Conservation (phyloP, 2,113 vertebrate genomes). For the Rynchops niger region DNA sequence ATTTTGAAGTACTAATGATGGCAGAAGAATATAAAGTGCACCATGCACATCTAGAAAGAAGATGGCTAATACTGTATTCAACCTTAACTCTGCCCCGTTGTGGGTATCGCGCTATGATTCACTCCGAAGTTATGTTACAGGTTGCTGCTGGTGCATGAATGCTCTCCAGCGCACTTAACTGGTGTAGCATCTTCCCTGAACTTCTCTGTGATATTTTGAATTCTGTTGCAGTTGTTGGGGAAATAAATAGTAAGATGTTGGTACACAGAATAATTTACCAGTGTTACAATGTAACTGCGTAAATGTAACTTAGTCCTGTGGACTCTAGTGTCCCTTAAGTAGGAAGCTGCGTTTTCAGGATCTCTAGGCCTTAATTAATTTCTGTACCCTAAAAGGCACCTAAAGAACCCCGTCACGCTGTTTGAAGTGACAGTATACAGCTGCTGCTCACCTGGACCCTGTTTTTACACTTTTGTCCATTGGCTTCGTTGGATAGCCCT, state of each 20-base stretch:
- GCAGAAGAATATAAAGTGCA: background rate
- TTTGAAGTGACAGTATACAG: background rate
- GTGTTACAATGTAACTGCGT: background rate
- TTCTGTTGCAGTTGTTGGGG: background rate
- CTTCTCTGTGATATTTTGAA: background rate
- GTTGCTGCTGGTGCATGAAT: background rate
- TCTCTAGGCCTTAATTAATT: background rate
- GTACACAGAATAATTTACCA: background rate
- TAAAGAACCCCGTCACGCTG: background rate
- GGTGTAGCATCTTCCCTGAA: background rate
- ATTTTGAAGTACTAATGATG: background rate
- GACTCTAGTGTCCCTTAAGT: background rate
- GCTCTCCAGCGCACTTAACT: background rate
- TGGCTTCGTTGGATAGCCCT: background rate
- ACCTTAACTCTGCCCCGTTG: background rate
- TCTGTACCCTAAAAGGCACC: background rate
- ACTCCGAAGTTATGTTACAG: background rate
- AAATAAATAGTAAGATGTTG: background rate
- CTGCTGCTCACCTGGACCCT: background rate
- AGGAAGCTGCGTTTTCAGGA: background rate
- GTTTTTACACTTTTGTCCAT: background rate
- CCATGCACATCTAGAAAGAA: accelerated
- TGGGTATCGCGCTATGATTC: background rate
- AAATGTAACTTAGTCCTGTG: background rate
- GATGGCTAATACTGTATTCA: background rate